Evolutionary conservation across 2,888 invertebrate species (phyloP), one percentile per base, ranked within the genome.

Genomic region (Steinernema hermaphroditum): DNA sequence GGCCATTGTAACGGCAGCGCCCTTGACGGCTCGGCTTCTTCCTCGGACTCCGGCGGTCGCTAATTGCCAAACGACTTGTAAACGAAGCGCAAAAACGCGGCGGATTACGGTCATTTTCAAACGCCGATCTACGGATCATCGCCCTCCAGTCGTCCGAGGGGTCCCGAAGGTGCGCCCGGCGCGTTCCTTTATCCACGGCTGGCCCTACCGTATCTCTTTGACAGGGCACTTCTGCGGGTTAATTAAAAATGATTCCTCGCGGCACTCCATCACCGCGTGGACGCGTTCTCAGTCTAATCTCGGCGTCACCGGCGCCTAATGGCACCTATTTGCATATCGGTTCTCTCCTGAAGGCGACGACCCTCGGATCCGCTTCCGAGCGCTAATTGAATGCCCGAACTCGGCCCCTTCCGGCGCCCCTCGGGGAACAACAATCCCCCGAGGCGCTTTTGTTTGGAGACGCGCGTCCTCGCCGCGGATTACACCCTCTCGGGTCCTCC

Each of bases 301-400:
- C 62, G 29, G 16, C 62, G 16, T 62, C 62, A 32, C 32, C 62
- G 54, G 22, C 54, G 54, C 62, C 62, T 62, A 62, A 54, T 54
- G 54, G 29, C 62, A 62, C 62, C 62, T 62, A 62, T 62, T 62
- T 62, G 62, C 62, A 62, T 62, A 62, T 62, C 27, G 27, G 32
- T 16, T 27, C 6, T 54, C 54, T 54, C 62, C 62, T 27, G 29
- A 16, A 4, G 37, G 37, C 37, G 37, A 8, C 37, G 37, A 37
- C 32, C 6, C 32, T 9, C 54, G 54, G 54, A 37, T 4, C 12
- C 54, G 22, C 54, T 27, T 54, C 54, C 29, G 54, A 22, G 46
- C 46, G 22, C 62, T 32, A 62, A 27, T 62, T 32, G 29, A n/a
- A 62, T 62, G 54, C 9, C 4, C 16, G 27, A 62, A 62, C 32